Percentiles rank a stretch among this genome's conserved stretches.
Evolutionary conservation across 2,797 vertebrate genomes (phyloP).

Genomic region (Mergus octosetaceus): DNA sequence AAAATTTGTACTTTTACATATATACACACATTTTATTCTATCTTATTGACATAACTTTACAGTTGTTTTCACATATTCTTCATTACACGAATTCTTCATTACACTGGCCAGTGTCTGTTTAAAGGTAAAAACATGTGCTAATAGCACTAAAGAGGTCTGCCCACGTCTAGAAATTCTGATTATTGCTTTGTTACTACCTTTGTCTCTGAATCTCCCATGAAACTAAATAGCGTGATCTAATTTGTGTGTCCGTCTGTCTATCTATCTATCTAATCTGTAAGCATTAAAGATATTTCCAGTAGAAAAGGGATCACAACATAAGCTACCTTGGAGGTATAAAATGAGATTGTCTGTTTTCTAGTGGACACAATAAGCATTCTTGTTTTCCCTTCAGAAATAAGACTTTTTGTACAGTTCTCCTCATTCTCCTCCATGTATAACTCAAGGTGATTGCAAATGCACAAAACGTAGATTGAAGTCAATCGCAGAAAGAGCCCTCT

Average conservation of each 20-base stretch:
- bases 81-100: background rate
- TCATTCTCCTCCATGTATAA: background rate
- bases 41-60: background rate
- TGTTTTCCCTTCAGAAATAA: background rate
- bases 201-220: background rate
- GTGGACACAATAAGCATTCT: background rate
- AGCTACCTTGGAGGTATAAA: background rate
- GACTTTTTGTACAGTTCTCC: background rate
- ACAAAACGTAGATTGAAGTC: background rate
- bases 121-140: background rate
- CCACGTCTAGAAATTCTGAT: too few relatives aligned
- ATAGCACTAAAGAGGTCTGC: background rate
- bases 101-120: background rate
- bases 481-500: background rate
- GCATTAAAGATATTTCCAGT: background rate
- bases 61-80: background rate
- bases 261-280: too few relatives aligned
- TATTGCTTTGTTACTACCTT: background rate
- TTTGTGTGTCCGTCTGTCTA: background rate
- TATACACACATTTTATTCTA: rapidly evolving
- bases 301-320: rapidly evolving
- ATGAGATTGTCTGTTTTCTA: background rate
- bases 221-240: background rate
- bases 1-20: background rate
- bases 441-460: background rate